Percentiles rank a stretch among this genome's conserved stretches.
Evolutionary conservation across 2,797 vertebrate genomes (phyloP).

Genomic region (Podargus strigoides): DNA sequence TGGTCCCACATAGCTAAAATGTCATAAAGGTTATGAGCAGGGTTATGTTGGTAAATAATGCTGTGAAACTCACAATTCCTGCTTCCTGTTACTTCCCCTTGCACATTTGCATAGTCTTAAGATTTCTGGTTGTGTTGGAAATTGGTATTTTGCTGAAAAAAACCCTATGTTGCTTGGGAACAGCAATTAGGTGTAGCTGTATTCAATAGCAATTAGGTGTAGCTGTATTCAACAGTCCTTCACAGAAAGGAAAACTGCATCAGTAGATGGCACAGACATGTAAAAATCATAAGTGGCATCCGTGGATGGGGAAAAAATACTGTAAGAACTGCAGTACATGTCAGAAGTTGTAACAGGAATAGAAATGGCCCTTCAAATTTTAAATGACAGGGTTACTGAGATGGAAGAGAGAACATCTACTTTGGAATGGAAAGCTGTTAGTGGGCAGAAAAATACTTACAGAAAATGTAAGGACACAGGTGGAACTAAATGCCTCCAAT

Average conservation of each 20-base stretch:
- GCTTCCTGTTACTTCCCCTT: not conserved
- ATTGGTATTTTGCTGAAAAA: not conserved
- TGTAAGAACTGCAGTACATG: not conserved
- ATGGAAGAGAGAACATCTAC: conserved; percentile 27
- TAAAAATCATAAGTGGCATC: not conserved
- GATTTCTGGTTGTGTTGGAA: not conserved
- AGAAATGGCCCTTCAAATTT: conserved; percentile 36
- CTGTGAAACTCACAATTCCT: not conserved
- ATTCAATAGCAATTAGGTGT: too few relatives aligned
- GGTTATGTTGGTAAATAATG: not conserved
- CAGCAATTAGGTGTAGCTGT: not conserved
- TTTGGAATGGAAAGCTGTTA: conserved; percentile 12
- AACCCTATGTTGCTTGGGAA: not conserved
- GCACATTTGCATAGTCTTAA: not conserved
- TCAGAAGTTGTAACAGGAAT: conserved; percentile 22
- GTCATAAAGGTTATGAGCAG: not conserved
- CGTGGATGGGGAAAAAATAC: not conserved
- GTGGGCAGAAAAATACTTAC: not conserved
- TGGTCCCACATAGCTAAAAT: not conserved
- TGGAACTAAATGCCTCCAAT: conserved; percentile 24
- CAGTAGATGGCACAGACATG: not conserved
- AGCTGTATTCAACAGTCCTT: not conserved
- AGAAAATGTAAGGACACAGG: conserved; percentile 24
- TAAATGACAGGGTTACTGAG: conserved; percentile 19
- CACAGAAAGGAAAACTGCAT: not conserved